Conservation (phyloP, 2,888 invertebrate species). For the Microctonus hyperodae region DNA sequence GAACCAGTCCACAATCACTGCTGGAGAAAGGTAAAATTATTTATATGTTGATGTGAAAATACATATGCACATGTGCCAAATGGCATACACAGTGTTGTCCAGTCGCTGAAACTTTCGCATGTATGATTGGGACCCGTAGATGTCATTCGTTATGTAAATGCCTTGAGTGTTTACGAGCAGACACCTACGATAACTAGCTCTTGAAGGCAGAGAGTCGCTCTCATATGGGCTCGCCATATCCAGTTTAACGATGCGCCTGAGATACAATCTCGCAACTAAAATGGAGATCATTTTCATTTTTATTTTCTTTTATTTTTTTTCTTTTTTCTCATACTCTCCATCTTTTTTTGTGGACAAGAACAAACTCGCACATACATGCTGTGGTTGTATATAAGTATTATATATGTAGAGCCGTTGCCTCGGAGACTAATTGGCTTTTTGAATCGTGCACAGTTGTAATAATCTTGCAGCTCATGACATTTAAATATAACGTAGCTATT, state of each 20-base stretch:
- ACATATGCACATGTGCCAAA: background rate
- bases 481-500: background rate
- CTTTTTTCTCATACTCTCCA: background rate
- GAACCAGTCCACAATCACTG: constrained; percentile 11
- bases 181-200: constrained; percentile 55
- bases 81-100: constrained; percentile 6
- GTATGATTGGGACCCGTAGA: constrained; percentile 57
- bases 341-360: constrained; percentile 16
- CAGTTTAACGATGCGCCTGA: constrained; percentile 34
- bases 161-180: constrained; percentile 57
- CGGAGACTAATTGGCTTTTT: constrained; percentile 40
- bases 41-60: background rate
- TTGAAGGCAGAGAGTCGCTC: constrained; percentile 37
- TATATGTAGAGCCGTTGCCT: constrained; percentile 31
- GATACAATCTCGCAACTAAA: constrained; percentile 32
- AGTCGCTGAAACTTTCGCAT: constrained; percentile 19
- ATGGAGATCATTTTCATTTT: constrained; percentile 24
- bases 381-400: no score
- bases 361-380: constrained; percentile 24
- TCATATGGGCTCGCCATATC: constrained; percentile 30
- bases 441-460: background rate
- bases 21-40: constrained; percentile 21
- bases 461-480: background rate
- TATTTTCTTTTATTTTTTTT: background rate
- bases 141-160: constrained; percentile 62